phyloP scores from a whole-genome alignment of 2,888 invertebrate genomes.

The Oxystoma pomonae region DNA sequence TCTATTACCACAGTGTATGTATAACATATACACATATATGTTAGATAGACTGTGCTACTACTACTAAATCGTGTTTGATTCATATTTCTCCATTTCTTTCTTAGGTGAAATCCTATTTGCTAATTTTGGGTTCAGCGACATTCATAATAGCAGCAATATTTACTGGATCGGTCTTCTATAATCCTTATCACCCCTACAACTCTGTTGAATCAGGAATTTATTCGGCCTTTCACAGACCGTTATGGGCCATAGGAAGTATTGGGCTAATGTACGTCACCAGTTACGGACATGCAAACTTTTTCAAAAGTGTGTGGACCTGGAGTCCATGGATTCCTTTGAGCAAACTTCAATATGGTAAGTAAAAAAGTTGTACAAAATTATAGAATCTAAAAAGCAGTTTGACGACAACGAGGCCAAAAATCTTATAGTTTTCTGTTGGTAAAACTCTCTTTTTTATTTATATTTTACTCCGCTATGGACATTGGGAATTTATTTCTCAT shows the following conservation, averaged over 20 bases:
- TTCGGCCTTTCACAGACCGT: constrained; percentile 55
- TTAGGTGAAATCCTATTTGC: constrained; percentile 51
- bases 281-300: constrained; percentile 47
- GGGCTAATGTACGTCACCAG: constrained; percentile 52
- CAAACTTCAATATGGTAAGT: constrained; percentile 54
- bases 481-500: too few relatives aligned
- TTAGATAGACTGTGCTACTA: too few relatives aligned
- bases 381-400: too few relatives aligned
- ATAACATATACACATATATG: too few relatives aligned
- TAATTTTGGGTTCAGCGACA: constrained; percentile 44
- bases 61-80: too few relatives aligned
- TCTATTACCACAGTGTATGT: too few relatives aligned
- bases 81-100: too few relatives aligned
- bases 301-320: constrained; percentile 52
- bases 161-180: constrained; percentile 51
- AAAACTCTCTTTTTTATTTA: too few relatives aligned
- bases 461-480: too few relatives aligned
- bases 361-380: too few relatives aligned
- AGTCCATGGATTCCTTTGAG: constrained; percentile 57
- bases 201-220: constrained; percentile 55
- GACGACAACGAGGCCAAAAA: too few relatives aligned
- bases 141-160: constrained; percentile 50
- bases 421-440: too few relatives aligned
- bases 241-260: constrained; percentile 53
- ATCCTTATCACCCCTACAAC: constrained; percentile 50